Evolutionary conservation across 1,140 invertebrate species (phyloP).

Genomic region (Drosophila melanogaster): Release_6_plus_ISO1_MT NT_033777.3:7011001-7011500

Average conservation of each 20-base stretch:
- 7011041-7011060: conserved; percentile 69
- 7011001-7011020: conserved; percentile 37
- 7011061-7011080: conserved; percentile 80
- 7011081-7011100: conserved; percentile 82
- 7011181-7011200: background rate
- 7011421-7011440: conserved; percentile 83
- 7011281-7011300: conserved; percentile 23
- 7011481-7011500: conserved; percentile 7
- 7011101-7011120: conserved; percentile 78
- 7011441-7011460: conserved; percentile 75
- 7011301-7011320: conserved; percentile 2
- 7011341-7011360: conserved; percentile 24
- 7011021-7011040: conserved; percentile 73
- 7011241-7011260: conserved; percentile 44
- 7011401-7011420: conserved; percentile 83
- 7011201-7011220: conserved; percentile 42
- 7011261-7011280: conserved; percentile 26
- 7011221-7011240: conserved; percentile 75
- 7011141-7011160: conserved; percentile 10
- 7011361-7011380: conserved; percentile 82
- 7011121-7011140: conserved; percentile 72
- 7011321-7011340: conserved; percentile 7
- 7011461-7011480: background rate
- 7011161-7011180: conserved; percentile 2
- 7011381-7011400: conserved; percentile 82